Evolutionary conservation across 2,888 invertebrate genomes (phyloP), one percentile per base, ranked within the genome.

Genomic region (Limnephilus rhombicus): DNA sequence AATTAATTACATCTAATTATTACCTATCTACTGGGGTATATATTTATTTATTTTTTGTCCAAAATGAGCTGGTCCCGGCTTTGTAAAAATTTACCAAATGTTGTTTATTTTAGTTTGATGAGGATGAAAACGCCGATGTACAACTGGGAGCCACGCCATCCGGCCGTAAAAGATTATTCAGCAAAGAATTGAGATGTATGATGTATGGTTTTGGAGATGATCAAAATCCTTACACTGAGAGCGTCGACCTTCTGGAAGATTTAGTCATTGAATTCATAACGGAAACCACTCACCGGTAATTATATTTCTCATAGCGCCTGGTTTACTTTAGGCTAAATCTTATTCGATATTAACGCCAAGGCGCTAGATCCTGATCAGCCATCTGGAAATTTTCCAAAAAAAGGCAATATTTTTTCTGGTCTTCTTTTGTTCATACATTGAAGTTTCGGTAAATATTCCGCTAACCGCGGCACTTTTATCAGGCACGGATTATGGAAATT

Each of bases 131-230:
- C 92, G 96, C 97, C 18, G 97, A 97, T 94, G 97, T 97, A 93
- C 97, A 97, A 93, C 96, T 98, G 92, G 98, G 97, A 2, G 96
- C 97, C 0, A 97, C 97, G 80, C 96, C 97, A 18, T 96, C 97
- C 2, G 98, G 98, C 7, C 96, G 98, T 68, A 99, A 99, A 95
- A 96, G 99, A 85, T 95, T 99, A 2, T 99, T 99, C 94, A 98
- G 98, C 92, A 99, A 99, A 95, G 99, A 99, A 95, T 95, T 99
- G 83, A 97, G 99, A 53, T 99, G 99, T 94, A 99, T 99, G 99
- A 99, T 99, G 99, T 99, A 99, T 95, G 99, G 99, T 0, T 99
- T 99, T 96, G 99, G 99, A 7, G 99, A 99, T 95, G 99, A 99
- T 95, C 99, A 99, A 95, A 99, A 99, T 96, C 99, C 99, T 0